Base-by-base conservation (phyloP, 2,888 invertebrate species). In the Carabus problematicus region DNA sequence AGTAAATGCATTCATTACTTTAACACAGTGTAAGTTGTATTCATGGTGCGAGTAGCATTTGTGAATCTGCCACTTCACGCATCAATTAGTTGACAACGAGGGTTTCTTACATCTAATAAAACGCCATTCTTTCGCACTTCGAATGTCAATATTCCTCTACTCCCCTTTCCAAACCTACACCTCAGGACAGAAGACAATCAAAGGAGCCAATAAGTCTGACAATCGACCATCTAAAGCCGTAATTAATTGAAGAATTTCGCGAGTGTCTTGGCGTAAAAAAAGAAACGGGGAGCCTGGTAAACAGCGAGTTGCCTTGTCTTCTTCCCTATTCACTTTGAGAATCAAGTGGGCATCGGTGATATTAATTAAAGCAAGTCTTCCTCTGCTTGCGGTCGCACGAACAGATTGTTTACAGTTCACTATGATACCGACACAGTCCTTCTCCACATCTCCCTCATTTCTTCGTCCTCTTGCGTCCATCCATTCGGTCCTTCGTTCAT, bases 221-320 rank as follows among this genome's bases (percentile, higher is more conserved):
- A 29, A 67, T 67, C 42, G 67, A 41, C 43, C 67, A 60, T 60
- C 43, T 16, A 55, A 55, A 39, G 64, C 12, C 43, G 67, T 67
- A 67, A 67, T 67, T 67, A 67, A 67, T 67, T 67, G 67, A 60
- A 19, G 67, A 52, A 67, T 67, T 60, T 64, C 55, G 47, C 64
- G 41, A 42, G 41, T 52, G 52, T 52, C 19, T 12, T 18, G 12
- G 18, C 16, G 19, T 16, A 52, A 16, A 52, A 42, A 43, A 47
- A n/a, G 60, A 67, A 67, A 59, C 45, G 52, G 39, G 45, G 39
- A n/a, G 43, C 39, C 45, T 64, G n/a, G 64, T 56, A 52, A 52
- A 55, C 43, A 58, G 8, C 45, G 56, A 18, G 12, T 52, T 18
- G 19, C 16, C 19, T 18, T 16, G 29, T n/a, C 18, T 43, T 39